Base-by-base conservation (phyloP, 2,888 invertebrate species). In the Liodrosophila aerea region DNA sequence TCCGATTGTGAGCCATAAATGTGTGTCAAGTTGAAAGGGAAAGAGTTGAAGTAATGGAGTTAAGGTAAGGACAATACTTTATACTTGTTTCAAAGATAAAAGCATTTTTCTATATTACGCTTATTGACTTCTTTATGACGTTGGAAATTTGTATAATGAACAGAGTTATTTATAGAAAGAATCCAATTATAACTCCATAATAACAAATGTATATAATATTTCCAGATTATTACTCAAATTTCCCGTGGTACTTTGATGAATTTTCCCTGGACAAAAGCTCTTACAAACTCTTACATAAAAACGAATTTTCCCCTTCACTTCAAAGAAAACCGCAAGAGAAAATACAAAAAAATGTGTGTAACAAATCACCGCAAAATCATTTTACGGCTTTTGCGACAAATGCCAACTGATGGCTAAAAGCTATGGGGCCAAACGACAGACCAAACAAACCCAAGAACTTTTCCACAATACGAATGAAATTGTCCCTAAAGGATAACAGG, bases 331-430 rank as follows among this genome's bases (percentile, higher is more conserved):
- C 15, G 9, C n/a, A 53, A 11, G 46, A 33, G 47, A 69, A 63
- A 36, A 36, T 40, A 37, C 36, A 43, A 39, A 2, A 54, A 53
- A 63, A 47, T 53, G 34, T 57, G 41, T 46, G 45, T 34, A 70
- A 57, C 65, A 69, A 71, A 71, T 71, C 60, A 65, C 57, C 50
- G 36, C 41, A 71, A 71, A 71, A 66, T 72, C 41, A 61, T 53
- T 71, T 60, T 36, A 60, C 44, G 60, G 56, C 31, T 39, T 50
- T 43, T 30, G 39, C 34, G 27, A 54, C 68, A 57, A 67, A 52
- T 61, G 49, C 49, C 49, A 52, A 67, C 39, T 34, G 56, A 61
- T 33, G 45, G 18, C 31, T 34, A 29, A 2, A 4, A 39, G 33
- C 18, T 39, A 37, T 37, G 15, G 37, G 36, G 13, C 36, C 15